Percentiles rank a stretch among this genome's conserved stretches.
Evolutionary conservation across 2,797 vertebrate genomes (phyloP).

Genomic region (Iguana delicatissima): DNA sequence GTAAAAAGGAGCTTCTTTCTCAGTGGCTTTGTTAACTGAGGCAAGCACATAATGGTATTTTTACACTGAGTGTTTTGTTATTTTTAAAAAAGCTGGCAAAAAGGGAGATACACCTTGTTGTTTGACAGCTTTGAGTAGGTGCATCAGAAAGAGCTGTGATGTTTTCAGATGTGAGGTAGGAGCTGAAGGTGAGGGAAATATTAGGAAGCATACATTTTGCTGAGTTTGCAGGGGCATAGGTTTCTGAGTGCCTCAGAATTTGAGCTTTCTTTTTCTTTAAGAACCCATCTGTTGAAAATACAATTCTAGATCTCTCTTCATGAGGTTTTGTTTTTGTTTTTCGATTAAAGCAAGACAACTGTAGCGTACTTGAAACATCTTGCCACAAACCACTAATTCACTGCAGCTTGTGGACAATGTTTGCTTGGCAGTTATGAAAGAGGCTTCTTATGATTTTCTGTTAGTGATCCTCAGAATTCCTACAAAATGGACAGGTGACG

Average conservation of each 20-base stretch:
- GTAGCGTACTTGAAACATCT: neutral
- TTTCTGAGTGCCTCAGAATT: neutral
- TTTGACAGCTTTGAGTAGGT: neutral
- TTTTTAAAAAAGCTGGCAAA: neutral
- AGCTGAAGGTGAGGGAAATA: neutral
- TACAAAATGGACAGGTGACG: neutral
- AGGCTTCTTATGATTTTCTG: neutral
- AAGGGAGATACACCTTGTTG: neutral
- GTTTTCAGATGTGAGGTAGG: neutral
- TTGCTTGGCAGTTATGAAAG: neutral
- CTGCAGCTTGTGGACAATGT: neutral
- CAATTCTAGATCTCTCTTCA: neutral
- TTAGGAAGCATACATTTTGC: neutral
- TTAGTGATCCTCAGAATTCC: neutral
- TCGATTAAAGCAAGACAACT: neutral
- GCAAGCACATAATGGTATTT: too few relatives aligned
- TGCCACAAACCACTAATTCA: slow-evolving; percentile 3
- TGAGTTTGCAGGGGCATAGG: neutral
- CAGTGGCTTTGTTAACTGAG: too few relatives aligned
- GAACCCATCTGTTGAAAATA: neutral
- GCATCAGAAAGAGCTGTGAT: neutral
- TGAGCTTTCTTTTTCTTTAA: neutral
- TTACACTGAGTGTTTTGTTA: neutral
- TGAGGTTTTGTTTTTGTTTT: neutral
- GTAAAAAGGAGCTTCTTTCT: too few relatives aligned